Percentiles rank a stretch among this genome's conserved stretches.
Conservation (phyloP, 2,113 vertebrate species). For the Sebastes fasciatus region DNA sequence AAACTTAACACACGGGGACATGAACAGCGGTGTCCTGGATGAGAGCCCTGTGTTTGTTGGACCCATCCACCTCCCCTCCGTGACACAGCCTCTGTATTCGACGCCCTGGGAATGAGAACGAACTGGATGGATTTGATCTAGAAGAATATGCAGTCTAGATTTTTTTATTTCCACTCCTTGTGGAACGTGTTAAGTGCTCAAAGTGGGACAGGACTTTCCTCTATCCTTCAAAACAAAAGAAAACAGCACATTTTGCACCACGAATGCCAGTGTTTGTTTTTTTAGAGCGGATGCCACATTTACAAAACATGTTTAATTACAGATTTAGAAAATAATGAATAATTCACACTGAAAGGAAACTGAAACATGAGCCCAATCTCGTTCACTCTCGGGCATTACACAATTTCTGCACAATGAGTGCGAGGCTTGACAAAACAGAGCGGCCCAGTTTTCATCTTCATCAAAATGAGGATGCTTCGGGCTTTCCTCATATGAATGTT, state of each 20-base stretch:
- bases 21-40: too few relatives aligned
- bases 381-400: neutral
- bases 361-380: neutral
- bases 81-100: too few relatives aligned
- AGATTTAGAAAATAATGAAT: neutral
- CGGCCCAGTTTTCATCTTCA: conserved; percentile 2
- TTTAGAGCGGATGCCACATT: neutral
- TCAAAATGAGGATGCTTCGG: neutral
- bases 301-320: neutral
- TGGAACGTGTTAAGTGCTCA: neutral
- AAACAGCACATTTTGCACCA: neutral
- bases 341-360: conserved; percentile 3
- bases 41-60: too few relatives aligned
- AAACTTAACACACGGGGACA: too few relatives aligned
- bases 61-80: too few relatives aligned
- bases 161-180: neutral
- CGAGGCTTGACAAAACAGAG: neutral
- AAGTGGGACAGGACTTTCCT: neutral
- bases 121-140: neutral
- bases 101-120: too few relatives aligned
- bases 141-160: neutral
- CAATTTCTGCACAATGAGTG: conserved; percentile 15
- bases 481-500: neutral
- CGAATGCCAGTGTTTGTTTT: neutral
- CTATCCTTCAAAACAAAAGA: conserved; percentile 13